Evolutionary conservation across 2,113 vertebrate species (phyloP).

Genomic region (Micronycteris hirsuta): DNA sequence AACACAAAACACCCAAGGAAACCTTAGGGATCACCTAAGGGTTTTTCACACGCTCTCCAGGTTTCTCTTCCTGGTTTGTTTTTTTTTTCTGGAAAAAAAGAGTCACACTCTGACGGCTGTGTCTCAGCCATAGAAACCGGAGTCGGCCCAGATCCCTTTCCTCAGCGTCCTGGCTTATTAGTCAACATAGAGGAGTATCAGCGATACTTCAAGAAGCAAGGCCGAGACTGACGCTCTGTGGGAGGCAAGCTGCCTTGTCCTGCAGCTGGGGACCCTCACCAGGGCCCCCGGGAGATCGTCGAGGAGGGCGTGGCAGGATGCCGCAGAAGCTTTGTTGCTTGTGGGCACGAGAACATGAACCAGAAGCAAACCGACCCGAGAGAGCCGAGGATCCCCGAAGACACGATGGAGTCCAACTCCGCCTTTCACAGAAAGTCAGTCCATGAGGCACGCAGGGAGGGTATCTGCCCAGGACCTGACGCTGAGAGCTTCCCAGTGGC

Average conservation of each 20-base stretch:
- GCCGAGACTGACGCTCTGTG: not conserved
- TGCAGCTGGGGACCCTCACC: not conserved
- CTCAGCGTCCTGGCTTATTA: not conserved
- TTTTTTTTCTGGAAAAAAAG: not conserved
- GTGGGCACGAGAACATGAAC: not conserved
- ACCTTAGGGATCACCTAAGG: not conserved
- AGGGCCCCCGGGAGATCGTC: too few species aligned
- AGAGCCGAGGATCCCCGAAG: not conserved
- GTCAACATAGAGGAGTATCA: not conserved
- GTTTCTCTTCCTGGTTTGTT: not conserved
- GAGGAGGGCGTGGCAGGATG: too few species aligned
- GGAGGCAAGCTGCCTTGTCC: slow-evolving; percentile 40
- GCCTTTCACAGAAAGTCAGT: not conserved
- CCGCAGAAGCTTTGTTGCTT: not conserved
- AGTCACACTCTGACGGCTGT: not conserved
- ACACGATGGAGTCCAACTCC: not conserved
- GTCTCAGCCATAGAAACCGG: not conserved
- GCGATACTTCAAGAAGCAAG: not conserved
- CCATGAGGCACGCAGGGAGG: not conserved
- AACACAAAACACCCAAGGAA: slow-evolving; percentile 44
- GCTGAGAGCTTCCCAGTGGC: not conserved
- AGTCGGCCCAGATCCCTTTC: not conserved
- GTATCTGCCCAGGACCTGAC: not conserved
- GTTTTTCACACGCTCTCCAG: not conserved
- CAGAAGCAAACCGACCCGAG: not conserved